These are phyloP conservation scores for Aplochiton taeniatus DNA, from an alignment of 2,797 vertebrate genomes.

Conservation along the genomic window DNA sequence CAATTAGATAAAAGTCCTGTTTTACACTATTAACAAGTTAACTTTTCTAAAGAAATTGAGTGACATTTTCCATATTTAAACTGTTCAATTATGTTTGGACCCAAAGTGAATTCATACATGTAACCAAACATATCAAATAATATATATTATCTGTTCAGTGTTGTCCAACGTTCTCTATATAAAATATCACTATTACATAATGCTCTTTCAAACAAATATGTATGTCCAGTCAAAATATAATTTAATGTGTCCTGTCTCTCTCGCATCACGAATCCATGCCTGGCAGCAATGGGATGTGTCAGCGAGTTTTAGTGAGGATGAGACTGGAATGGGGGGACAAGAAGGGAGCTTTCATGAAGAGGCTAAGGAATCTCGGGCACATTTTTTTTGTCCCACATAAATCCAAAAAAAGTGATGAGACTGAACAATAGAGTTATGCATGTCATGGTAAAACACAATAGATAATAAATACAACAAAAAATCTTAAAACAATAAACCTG, in stretches of 20 bases:
- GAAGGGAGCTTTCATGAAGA: slow-evolving; percentile 79
- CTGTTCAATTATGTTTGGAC: background rate
- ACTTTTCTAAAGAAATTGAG: slow-evolving; percentile 6
- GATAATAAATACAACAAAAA: slow-evolving; percentile 74
- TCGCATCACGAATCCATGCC: slow-evolving; percentile 75
- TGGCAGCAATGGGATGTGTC: slow-evolving; percentile 78
- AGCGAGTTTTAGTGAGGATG: slow-evolving; percentile 73
- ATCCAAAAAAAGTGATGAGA: slow-evolving; percentile 80
- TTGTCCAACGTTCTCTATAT: too few species aligned
- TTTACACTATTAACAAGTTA: too few species aligned
- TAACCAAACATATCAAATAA: too few species aligned
- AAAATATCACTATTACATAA: too few species aligned
- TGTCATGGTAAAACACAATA: slow-evolving; percentile 78
- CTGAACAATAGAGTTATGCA: slow-evolving; percentile 80
- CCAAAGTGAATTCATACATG: too few species aligned
- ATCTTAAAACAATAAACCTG: slow-evolving; percentile 75
- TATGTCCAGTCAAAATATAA: slow-evolving; percentile 60
- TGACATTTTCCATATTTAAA: slow-evolving; percentile 28
- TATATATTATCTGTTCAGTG: too few species aligned
- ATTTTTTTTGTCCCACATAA: slow-evolving; percentile 86
- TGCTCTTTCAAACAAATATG: slow-evolving; percentile 6
- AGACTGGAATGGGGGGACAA: slow-evolving; percentile 70
- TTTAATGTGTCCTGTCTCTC: slow-evolving; percentile 66
- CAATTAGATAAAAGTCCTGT: too few species aligned
- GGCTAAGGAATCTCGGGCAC: slow-evolving; percentile 69